Evolutionary conservation across 2,888 invertebrate genomes (phyloP).

Genomic region (Omphaloscelis lunosa): DNA sequence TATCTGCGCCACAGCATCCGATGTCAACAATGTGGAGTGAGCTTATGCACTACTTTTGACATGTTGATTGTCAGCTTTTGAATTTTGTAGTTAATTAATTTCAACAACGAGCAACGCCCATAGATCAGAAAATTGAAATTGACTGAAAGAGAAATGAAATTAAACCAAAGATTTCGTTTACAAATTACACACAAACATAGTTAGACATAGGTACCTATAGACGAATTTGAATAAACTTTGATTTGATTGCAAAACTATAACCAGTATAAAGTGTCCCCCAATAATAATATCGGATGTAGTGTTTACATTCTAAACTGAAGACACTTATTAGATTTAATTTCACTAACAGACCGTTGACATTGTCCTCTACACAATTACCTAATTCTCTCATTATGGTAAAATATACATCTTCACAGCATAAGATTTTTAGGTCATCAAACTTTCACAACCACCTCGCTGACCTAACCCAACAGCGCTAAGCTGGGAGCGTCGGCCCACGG

Average conservation of each 20-base stretch:
- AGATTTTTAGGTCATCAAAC: conserved; percentile 29
- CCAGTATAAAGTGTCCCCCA: background rate
- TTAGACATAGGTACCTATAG: too few species aligned
- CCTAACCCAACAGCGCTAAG: conserved; percentile 17
- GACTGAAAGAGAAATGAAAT: background rate
- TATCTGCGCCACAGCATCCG: conserved; percentile 22
- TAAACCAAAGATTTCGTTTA: too few species aligned
- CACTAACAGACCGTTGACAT: background rate
- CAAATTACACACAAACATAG: too few species aligned
- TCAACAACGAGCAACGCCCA: background rate
- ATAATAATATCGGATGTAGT: background rate
- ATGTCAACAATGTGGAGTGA: conserved; percentile 18
- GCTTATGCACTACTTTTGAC: background rate
- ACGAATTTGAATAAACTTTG: background rate
- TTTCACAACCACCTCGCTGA: conserved; percentile 21
- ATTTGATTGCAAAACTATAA: background rate
- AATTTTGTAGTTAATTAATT: background rate
- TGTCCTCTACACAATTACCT: background rate
- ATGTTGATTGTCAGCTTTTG: background rate
- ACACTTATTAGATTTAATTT: background rate
- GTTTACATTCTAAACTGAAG: background rate
- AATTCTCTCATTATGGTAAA: background rate
- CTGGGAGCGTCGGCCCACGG: conserved; percentile 18
- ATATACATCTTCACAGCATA: conserved; percentile 1
- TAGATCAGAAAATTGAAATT: background rate